A percentile compares a stretch with the other conserved stretches of the same genome.
phyloP scores from a whole-genome alignment of 2,888 invertebrate genomes.

The Athripsodes cinereus region DNA sequence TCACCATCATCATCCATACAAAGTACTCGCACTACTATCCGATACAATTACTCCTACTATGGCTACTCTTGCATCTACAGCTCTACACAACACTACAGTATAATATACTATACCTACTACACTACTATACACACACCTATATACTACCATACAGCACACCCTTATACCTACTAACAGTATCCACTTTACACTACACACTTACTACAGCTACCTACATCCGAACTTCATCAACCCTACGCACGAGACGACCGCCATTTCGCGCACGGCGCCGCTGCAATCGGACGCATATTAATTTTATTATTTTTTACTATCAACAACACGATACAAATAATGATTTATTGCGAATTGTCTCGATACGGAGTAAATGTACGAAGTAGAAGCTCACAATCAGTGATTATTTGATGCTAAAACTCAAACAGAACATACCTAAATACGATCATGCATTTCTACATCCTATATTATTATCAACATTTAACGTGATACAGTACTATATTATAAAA shows the following conservation, averaged over 20 bases:
- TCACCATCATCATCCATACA: conserved; percentile 1
- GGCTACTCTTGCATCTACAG: background rate
- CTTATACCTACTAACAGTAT: no score
- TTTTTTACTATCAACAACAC: background rate
- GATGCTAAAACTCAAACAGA: no score
- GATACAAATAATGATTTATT: background rate
- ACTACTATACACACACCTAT: background rate
- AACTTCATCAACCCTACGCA: background rate
- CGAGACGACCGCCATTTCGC: conserved; percentile 1
- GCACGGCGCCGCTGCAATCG: background rate
- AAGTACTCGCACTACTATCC: background rate
- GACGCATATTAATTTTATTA: conserved; percentile 1
- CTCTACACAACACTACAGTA: background rate
- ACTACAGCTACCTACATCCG: no score
- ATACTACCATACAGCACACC: background rate
- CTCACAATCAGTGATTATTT: no score
- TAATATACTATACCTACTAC: background rate
- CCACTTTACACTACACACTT: no score
- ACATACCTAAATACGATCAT: no score
- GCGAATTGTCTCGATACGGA: no score
- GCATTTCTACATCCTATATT: no score
- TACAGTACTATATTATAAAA: no score
- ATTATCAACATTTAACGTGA: no score
- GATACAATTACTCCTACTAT: background rate
- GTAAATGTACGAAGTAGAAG: no score